A percentile compares a stretch with the other conserved stretches of the same genome.
Conservation (phyloP, 2,797 vertebrate species). For the Ctenopoma kingsleyae region DNA sequence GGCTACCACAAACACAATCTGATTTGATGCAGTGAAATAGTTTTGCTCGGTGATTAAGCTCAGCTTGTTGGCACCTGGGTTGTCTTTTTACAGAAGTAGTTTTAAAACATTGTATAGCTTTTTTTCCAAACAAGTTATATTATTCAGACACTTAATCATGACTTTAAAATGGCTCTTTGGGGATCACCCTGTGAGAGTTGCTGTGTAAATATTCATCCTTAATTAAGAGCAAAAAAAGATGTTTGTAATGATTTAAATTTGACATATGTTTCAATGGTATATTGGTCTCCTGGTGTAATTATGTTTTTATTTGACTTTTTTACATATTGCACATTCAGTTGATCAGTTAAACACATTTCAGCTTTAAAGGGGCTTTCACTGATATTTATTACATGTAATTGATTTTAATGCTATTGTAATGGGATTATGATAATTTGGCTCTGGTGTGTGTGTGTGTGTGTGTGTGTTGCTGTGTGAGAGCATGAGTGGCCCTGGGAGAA, state of each 20-base stretch:
- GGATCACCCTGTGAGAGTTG: conserved; percentile 27
- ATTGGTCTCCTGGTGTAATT: conserved; percentile 64
- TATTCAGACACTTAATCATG: conserved; percentile 39
- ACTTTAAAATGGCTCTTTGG: conserved; percentile 29
- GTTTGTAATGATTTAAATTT: conserved; percentile 54
- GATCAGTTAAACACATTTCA: conserved; percentile 80
- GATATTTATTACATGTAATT: conserved; percentile 83
- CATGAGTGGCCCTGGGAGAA: conserved; percentile 35
- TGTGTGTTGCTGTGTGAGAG: conserved; percentile 22
- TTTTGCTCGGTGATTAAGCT: neutral
- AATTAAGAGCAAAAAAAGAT: conserved; percentile 50
- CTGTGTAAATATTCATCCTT: conserved; percentile 54
- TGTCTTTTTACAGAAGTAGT: conserved; percentile 41
- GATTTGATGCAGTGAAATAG: conserved; percentile 30
- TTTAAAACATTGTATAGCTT: conserved; percentile 50
- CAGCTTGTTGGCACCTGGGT: conserved; percentile 8
- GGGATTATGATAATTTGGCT: conserved; percentile 67
- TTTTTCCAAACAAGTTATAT: conserved; percentile 23
- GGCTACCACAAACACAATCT: conserved; percentile 17
- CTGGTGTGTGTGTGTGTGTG: conserved; percentile 30
- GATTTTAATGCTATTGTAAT: conserved; percentile 76
- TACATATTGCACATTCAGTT: conserved; percentile 74
- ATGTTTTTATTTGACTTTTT: conserved; percentile 60
- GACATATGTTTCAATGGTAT: conserved; percentile 55
- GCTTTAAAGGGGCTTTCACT: conserved; percentile 83